Base-by-base conservation (phyloP, 2,797 vertebrate species). In the Cirrhinus mrigala region DNA sequence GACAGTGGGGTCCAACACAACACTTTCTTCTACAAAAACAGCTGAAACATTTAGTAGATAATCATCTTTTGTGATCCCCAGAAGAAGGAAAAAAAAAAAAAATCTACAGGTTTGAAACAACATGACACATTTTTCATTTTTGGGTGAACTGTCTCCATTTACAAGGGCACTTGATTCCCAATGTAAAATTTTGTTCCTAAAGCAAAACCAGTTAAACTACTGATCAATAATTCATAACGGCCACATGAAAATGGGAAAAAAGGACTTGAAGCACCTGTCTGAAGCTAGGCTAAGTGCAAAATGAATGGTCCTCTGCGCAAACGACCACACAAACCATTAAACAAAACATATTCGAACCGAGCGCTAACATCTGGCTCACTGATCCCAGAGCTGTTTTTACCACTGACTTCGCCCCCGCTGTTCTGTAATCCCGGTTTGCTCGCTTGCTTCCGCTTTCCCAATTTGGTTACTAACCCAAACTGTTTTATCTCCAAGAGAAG, bases 391-490 rank as follows among this genome's bases (percentile, higher is more conserved):
- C 77, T 69, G 77, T 73, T 77, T 84, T 62, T 81, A 81, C 46
- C 14, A 16, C 64, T 44, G 73, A 18, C 56, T 78, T 79, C 3
- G 7, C 83, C 77, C 70, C 70, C 78, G 79, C 86, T 75, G 73
- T 85, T 90, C 89, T 91, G 71, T 83, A 90, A 91, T 91, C 82
- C 90, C 73, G 29, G 48, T 81, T 80, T 82, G 44, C 70, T 64
- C 37, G 62, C 89, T 90, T 86, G 60, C 82, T 87, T 90, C 86
- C 46, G 44, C 24, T 64, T 58, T 90, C 44, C 44, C 84, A 89
- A 90, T 90, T 90, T 83, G 90, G 90, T 89, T 88, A 92, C 87
- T 70, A 91, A 90, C 84, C 83, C 83, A 90, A 90, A 91, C 90
- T 88, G 75, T 91, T 86, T 92, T 92, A 93, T 86, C 89, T 90